Evolutionary conservation across 2,113 vertebrate genomes (phyloP), one percentile per base, ranked within the genome.

Genomic region (Rhinolophus sinicus): DNA sequence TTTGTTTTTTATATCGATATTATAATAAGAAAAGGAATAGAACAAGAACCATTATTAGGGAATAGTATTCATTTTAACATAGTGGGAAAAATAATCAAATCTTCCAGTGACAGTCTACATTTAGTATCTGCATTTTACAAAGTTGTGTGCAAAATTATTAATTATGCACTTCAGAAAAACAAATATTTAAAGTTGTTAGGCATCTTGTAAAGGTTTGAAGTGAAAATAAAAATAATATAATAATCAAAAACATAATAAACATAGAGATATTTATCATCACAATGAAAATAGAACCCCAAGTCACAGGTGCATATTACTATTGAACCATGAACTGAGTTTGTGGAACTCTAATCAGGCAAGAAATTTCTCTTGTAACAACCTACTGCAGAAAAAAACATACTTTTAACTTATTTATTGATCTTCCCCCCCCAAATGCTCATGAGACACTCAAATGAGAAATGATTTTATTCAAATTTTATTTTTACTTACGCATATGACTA

Each of bases 151-250:
- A 83, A 86, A 75, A 60, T 28, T 50, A 69, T 70, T 76, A 77
- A 67, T 84, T 62, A 52, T 62, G n/a, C 15, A 77, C 47, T 35
- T 70, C 19, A 77, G 33, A 60, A 77, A 90, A 70, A 52, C 15
- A 75, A 22, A 14, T 6, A 70, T 84, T 94, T 96, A 91, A 95
- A 98, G 96, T 93, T 69, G 54, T 56, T 84, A 70, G 40, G 2
- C 47, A 83, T 67, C n/a, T 62, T 62, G 38, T 18, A 52, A 2
- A 76, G 21, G 1, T 60, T 69, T 58, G 47, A 88, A 76, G 33
- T n/a, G 11, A 88, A 82, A 50, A 50, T 67, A 76, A 67, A 82
- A 19, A 21, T 26, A 70, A 7, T 24, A 50, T 30, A 75, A 83
- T 88, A 67, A 60, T 60, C 33, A 76, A 47, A 72, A 93, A 47